Evolutionary conservation across 2,888 invertebrate species (phyloP), one percentile per base, ranked within the genome.

Genomic region (Torymus aiolomorphi): DNA sequence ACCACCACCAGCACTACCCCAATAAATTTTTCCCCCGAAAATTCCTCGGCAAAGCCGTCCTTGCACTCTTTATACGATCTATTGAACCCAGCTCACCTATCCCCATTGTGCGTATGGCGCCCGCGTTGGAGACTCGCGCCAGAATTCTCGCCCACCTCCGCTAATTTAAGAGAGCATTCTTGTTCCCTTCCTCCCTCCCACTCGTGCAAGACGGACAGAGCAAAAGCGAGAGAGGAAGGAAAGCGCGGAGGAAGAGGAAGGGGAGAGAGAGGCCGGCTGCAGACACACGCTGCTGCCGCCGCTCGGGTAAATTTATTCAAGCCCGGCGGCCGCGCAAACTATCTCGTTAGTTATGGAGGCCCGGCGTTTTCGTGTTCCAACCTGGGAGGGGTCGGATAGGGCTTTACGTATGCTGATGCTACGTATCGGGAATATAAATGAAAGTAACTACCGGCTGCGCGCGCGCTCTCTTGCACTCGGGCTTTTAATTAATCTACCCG

Each of bases 401-500:
- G 57, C 56, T 52, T 76, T 76, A 71, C 77, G 59, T 72, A 66
- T 72, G 71, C 77, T 77, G 77, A 77, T 71, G 77, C 49, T 75
- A 75, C 67, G 65, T 79, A 75, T 79, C 74, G 74, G 74, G 63
- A 79, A 79, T 79, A 79, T 79, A 79, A 79, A 79, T 79, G 79
- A 65, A 70, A 79, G 73, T 70, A 75, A 73, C 78, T 73, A 49
- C 18, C 16, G 16, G 49, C 13, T 14, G 18, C 11, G 62, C 42
- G 42, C 5, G 8, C 8, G 8, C 42, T 42, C 42, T 42, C 42
- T 42, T 10, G 42, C 42, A 42, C 42, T 42, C 42, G 51, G 67
- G 59, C 80, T 69, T 80, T 76, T 80, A 80, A 80, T 80, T 80
- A 80, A 80, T 80, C 72, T 59, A 49, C 63, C 49, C 16, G 20